These are phyloP conservation scores for Morpho deidamia DNA, from an alignment of 2,888 invertebrate species.

Conservation along the genomic window DNA sequence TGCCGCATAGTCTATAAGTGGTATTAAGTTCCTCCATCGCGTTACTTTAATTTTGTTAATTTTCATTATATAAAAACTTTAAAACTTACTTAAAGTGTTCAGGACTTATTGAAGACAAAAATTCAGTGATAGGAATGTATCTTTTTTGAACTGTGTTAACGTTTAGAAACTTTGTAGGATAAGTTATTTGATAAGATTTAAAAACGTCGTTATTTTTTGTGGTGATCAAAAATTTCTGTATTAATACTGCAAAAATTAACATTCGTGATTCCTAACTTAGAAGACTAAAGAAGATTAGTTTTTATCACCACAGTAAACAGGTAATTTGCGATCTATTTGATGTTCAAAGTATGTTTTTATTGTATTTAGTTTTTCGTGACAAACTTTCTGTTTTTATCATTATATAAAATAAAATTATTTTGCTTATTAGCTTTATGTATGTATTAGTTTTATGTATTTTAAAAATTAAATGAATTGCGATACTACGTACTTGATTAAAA, in stretches of 20 bases:
- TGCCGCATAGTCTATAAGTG: constrained; percentile 76
- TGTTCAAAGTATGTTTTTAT: constrained; percentile 8
- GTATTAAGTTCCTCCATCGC: constrained; percentile 72
- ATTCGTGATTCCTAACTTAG: constrained; percentile 29
- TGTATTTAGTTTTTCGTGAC: constrained; percentile 8
- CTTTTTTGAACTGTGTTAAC: constrained; percentile 40
- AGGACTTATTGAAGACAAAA: constrained; percentile 42
- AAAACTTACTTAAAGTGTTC: constrained; percentile 45
- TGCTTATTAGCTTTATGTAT: constrained; percentile 24
- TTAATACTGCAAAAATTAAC: constrained; percentile 28
- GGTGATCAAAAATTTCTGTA: constrained; percentile 37
- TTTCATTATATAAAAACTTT: constrained; percentile 47
- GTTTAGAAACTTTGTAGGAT: constrained; percentile 35
- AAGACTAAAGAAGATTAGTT: constrained; percentile 34
- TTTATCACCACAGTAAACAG: constrained; percentile 27
- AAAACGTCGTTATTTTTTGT: constrained; percentile 39
- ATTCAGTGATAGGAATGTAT: constrained; percentile 45
- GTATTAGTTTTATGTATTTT: neutral
- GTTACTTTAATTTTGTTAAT: constrained; percentile 43
- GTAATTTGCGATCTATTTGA: constrained; percentile 31
- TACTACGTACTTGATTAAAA: no score
- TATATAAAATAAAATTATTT: neutral
- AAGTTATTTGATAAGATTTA: constrained; percentile 38
- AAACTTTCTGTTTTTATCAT: neutral
- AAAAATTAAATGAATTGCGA: no score